Evolutionary conservation across 2,888 invertebrate genomes (phyloP).

Genomic region (Harpalus rufipes): DNA sequence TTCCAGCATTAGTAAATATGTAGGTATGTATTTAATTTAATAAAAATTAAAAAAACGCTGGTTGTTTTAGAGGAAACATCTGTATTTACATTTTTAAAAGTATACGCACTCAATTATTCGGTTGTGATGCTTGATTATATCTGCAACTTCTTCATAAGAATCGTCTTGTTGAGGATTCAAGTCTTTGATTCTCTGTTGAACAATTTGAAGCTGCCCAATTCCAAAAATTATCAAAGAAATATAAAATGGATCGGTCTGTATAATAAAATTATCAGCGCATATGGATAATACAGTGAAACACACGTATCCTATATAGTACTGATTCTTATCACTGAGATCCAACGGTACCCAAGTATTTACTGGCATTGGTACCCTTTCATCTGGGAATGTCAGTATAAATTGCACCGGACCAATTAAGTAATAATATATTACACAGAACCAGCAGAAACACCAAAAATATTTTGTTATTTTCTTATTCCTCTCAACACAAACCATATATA

Average conservation of each 20-base stretch:
- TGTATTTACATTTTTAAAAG: too few relatives aligned
- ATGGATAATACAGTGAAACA: not conserved
- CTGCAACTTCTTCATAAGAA: not conserved
- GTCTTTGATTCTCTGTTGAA: constrained; percentile 19
- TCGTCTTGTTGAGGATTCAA: not conserved
- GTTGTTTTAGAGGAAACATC: too few relatives aligned
- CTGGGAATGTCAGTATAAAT: not conserved
- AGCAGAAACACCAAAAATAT: not conserved
- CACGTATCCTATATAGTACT: not conserved
- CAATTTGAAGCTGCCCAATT: constrained; percentile 25
- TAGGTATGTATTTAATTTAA: too few relatives aligned
- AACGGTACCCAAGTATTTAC: not conserved
- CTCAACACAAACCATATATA: not conserved
- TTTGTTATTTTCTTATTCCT: not conserved
- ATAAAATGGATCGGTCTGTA: not conserved
- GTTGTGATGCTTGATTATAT: constrained; percentile 7
- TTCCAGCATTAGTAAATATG: too few relatives aligned
- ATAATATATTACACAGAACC: not conserved
- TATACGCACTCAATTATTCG: too few relatives aligned
- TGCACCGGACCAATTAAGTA: not conserved
- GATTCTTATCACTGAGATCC: not conserved
- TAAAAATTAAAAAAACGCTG: too few relatives aligned
- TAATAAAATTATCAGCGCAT: not conserved
- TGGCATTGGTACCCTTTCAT: not conserved
- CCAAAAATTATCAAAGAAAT: constrained; percentile 28